phyloP scores from a whole-genome alignment of 2,113 vertebrate genomes.

The Oriolus oriolus region DNA sequence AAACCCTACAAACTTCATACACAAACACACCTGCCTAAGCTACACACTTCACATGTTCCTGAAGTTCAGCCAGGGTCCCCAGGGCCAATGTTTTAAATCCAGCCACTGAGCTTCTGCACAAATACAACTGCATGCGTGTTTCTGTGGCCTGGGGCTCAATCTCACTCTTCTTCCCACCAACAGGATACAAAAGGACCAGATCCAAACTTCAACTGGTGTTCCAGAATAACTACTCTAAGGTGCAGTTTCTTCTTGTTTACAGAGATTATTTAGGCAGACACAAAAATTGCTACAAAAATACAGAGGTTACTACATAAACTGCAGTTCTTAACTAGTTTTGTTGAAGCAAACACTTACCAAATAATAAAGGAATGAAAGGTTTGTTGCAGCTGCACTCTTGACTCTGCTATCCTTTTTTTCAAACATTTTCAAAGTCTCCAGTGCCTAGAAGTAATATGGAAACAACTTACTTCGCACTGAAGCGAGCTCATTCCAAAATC shows the following conservation, averaged over 20 bases:
- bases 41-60: neutral
- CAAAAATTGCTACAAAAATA: neutral
- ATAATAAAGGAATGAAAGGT: constrained; percentile 92
- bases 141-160: neutral
- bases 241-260: neutral
- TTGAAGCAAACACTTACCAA: constrained; percentile 77
- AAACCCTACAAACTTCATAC: neutral
- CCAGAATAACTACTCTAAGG: neutral
- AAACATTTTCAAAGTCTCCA: constrained; percentile 93
- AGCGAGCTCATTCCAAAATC: neutral
- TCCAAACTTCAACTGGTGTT: neutral
- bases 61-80: neutral
- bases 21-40: neutral
- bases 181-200: neutral
- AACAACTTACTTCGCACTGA: neutral
- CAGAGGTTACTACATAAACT: neutral
- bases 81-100: neutral
- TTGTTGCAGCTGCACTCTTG: constrained; percentile 95
- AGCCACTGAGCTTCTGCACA: neutral
- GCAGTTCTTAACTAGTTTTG: neutral
- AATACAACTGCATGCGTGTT: neutral
- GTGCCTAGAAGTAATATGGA: constrained; percentile 77
- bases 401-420: constrained; percentile 95
- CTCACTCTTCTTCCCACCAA: neutral
- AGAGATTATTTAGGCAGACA: neutral